Conservation (phyloP, 2,113 vertebrate genomes). For the Carollia perspicillata region DNA sequence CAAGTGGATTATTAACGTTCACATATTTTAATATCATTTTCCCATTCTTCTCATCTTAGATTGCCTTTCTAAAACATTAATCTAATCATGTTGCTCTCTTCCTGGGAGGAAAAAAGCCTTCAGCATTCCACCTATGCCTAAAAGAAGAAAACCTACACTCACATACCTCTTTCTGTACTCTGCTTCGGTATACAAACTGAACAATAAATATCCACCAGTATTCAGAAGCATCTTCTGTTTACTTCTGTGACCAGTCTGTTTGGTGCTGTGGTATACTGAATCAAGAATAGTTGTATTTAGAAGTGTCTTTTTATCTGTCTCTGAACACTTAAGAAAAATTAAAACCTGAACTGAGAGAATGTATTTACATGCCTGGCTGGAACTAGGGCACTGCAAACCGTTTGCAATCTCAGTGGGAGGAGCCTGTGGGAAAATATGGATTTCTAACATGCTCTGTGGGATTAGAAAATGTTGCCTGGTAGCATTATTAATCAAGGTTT, state of each 20-base stretch:
- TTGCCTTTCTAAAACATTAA: neutral
- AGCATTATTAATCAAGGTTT: slow-evolving; percentile 40
- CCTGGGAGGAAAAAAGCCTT: neutral
- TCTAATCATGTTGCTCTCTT: neutral
- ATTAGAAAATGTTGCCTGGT: neutral
- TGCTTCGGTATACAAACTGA: neutral
- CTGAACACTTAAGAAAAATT: slow-evolving; percentile 35
- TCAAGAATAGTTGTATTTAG: neutral
- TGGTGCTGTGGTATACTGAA: neutral
- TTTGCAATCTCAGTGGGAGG: neutral
- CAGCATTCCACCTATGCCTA: neutral
- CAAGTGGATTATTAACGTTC: neutral
- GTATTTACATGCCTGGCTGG: neutral
- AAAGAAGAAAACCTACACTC: neutral
- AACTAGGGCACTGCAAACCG: neutral
- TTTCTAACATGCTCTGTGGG: neutral
- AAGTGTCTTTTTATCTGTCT: neutral
- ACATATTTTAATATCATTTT: neutral
- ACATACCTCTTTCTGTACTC: neutral
- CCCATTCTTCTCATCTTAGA: neutral
- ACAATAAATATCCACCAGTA: neutral
- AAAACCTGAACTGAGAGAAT: neutral
- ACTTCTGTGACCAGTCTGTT: neutral
- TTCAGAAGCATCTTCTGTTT: neutral
- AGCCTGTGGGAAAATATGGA: neutral